Evolutionary conservation across 1,140 invertebrate species (phyloP).

Genomic region (Bombus waltoni): DNA sequence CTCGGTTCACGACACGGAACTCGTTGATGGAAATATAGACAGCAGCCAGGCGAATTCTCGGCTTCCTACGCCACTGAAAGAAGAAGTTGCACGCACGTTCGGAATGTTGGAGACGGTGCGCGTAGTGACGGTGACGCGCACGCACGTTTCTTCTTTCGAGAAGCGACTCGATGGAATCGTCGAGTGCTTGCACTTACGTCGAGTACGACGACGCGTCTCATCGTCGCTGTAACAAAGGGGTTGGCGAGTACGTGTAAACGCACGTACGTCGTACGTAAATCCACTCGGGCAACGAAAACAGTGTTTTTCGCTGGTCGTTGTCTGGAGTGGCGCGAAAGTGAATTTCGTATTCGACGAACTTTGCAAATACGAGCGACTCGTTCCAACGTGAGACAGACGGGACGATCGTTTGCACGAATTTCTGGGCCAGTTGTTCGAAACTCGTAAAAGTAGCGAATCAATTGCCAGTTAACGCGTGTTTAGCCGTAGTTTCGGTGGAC

Average conservation of each 20-base stretch:
- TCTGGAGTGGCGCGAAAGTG: neutral
- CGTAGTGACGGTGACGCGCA: neutral
- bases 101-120: no score
- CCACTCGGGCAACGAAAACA: neutral
- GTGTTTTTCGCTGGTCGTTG: neutral
- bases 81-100: neutral
- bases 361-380: no score
- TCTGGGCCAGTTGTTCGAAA: neutral
- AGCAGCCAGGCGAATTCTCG: conserved; percentile 58
- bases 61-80: conserved; percentile 6
- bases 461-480: neutral
- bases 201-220: neutral
- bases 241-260: neutral
- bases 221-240: conserved; percentile 12
- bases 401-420: neutral
- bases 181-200: neutral
- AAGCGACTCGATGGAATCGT: neutral
- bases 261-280: neutral
- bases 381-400: no score
- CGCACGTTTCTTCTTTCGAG: neutral
- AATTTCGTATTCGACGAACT: neutral
- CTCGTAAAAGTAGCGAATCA: neutral
- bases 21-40: conserved; percentile 43
- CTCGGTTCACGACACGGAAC: conserved; percentile 50
- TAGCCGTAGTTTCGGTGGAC: neutral